A percentile compares a stretch with the other conserved stretches of the same genome.
phyloP scores from a whole-genome alignment of 1,140 invertebrate genomes.

The Camponotus pennsylvanicus region DNA sequence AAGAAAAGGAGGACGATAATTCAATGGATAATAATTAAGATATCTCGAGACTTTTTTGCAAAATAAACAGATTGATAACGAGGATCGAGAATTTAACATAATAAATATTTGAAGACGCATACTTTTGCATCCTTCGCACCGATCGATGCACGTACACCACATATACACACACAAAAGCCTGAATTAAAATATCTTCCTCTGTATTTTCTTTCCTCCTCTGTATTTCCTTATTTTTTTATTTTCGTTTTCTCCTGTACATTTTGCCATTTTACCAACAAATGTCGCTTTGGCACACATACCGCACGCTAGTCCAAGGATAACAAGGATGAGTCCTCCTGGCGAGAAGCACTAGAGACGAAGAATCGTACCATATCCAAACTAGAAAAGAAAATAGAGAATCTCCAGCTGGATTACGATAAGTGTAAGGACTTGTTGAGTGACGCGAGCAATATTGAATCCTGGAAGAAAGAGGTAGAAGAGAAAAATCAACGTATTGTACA shows the following conservation, averaged over 20 bases:
- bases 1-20: slow-evolving; percentile 25
- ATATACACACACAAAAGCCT: neutral
- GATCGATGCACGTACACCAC: slow-evolving; percentile 46
- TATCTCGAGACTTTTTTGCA: neutral
- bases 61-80: neutral
- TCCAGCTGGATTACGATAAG: slow-evolving; percentile 4
- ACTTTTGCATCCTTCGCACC: slow-evolving; percentile 47
- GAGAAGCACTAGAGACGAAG: slow-evolving; percentile 17
- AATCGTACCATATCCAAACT: slow-evolving; percentile 5
- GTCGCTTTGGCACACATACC: slow-evolving; percentile 29
- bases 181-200: neutral
- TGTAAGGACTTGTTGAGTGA: slow-evolving; percentile 12
- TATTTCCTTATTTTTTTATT: slow-evolving; percentile 33
- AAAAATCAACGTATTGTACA: slow-evolving; percentile 87
- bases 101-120: slow-evolving; percentile 61
- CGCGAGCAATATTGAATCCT: slow-evolving; percentile 10
- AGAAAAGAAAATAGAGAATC: neutral
- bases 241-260: slow-evolving; percentile 24
- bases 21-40: slow-evolving; percentile 23
- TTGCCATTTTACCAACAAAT: slow-evolving; percentile 16
- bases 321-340: slow-evolving; percentile 28
- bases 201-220: neutral
- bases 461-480: slow-evolving; percentile 27
- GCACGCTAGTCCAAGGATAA: slow-evolving; percentile 36
- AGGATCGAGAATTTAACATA: slow-evolving; percentile 33